phyloP scores from a whole-genome alignment of 2,888 invertebrate genomes.

The Drosophila anceps region DNA sequence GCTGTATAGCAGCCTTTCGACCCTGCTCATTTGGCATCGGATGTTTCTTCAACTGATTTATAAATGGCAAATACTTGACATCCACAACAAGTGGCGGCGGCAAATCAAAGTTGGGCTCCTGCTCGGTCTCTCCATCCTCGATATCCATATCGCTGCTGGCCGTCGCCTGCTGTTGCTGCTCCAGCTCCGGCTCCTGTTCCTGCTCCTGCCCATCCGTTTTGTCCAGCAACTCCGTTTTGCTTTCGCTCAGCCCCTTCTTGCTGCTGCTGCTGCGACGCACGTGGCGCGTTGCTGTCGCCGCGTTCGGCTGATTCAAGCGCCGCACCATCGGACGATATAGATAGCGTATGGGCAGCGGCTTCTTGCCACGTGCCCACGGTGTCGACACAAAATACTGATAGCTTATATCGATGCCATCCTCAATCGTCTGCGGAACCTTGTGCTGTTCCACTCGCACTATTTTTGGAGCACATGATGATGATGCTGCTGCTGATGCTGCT shows the following conservation, averaged over 20 bases:
- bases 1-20: background rate
- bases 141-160: conserved; percentile 1
- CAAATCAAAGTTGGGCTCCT: background rate
- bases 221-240: conserved; percentile 8
- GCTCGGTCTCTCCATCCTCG: conserved; percentile 1
- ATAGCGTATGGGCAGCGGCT: conserved; percentile 59
- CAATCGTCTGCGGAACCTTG: conserved; percentile 64
- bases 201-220: background rate
- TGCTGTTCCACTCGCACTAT: conserved; percentile 60
- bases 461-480: conserved; percentile 27
- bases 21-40: conserved; percentile 25
- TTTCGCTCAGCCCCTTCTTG: conserved; percentile 14
- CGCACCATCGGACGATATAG: conserved; percentile 70
- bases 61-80: conserved; percentile 51
- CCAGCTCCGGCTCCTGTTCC: background rate
- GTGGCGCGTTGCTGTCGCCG: conserved; percentile 6
- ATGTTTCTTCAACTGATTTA: conserved; percentile 45
- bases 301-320: conserved; percentile 35
- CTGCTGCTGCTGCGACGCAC: conserved; percentile 28
- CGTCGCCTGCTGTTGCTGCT: background rate
- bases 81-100: conserved; percentile 56
- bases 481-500: background rate
- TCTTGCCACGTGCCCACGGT: conserved; percentile 58
- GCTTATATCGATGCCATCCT: conserved; percentile 71
- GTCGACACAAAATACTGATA: conserved; percentile 64